Conservation (phyloP, 2,888 invertebrate genomes). For the Drosophila emarginata region DNA sequence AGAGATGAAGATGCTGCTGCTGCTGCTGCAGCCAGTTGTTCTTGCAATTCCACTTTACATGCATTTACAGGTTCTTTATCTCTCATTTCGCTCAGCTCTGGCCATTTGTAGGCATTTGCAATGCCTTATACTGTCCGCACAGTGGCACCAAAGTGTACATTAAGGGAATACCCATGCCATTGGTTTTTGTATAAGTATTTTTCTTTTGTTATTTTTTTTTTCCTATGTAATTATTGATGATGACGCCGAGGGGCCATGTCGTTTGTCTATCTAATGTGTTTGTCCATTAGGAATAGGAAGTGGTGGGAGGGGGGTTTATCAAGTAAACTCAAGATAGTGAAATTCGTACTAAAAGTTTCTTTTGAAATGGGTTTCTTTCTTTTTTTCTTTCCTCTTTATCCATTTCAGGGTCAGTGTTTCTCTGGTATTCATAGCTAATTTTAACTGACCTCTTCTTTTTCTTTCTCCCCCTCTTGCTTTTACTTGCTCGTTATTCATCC, state of each 20-base stretch:
- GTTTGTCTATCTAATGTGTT: constrained; percentile 4
- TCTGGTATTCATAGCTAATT: too few species aligned
- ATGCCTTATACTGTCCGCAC: constrained; percentile 25
- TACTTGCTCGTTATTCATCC: background rate
- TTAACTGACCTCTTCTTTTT: background rate
- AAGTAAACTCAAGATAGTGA: constrained; percentile 4
- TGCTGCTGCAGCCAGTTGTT: constrained; percentile 36
- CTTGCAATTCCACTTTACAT: constrained; percentile 54
- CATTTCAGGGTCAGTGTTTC: background rate
- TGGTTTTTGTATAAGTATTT: background rate
- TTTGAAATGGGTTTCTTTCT: too few species aligned
- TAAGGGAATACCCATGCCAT: constrained; percentile 9
- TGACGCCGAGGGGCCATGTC: background rate
- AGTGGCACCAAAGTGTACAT: constrained; percentile 55
- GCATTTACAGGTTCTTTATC: constrained; percentile 24
- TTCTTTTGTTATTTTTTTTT: background rate
- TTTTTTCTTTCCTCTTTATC: constrained; percentile 13
- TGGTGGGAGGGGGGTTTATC: background rate
- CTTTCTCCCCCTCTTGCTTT: background rate
- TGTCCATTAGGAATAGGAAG: background rate
- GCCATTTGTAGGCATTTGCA: too few species aligned
- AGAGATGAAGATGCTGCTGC: constrained; percentile 19
- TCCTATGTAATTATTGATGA: background rate
- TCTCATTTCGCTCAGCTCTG: background rate
- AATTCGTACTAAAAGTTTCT: background rate